A percentile compares a stretch with the other conserved stretches of the same genome.
Evolutionary conservation across 1,140 invertebrate genomes (phyloP).

Genomic region (Bombus huntii): DNA sequence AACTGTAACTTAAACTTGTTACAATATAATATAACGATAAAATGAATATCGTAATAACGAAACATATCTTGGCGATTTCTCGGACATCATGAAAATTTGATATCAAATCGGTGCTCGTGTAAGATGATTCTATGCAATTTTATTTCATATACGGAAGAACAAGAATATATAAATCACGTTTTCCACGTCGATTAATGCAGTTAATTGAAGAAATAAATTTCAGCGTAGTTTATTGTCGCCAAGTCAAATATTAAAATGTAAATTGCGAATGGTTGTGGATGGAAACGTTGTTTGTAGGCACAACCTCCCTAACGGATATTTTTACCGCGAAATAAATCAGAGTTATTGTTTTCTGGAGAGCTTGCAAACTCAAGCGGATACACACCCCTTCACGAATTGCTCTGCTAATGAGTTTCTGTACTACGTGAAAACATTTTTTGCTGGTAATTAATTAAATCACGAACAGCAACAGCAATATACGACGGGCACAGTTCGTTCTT

Average conservation of each 20-base stretch:
- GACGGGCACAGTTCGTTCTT: conserved; percentile 24
- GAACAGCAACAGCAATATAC: conserved; percentile 11
- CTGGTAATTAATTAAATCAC: conserved; percentile 60
- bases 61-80: background rate
- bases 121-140: background rate
- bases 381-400: conserved; percentile 45
- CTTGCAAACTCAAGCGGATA: conserved; percentile 21
- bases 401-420: conserved; percentile 40
- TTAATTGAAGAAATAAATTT: conserved; percentile 69
- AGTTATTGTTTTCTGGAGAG: conserved; percentile 59
- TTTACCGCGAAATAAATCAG: conserved; percentile 63
- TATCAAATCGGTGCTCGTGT: background rate
- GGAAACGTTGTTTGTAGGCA: background rate
- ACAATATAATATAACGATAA: no score
- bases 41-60: background rate
- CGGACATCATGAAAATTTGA: background rate
- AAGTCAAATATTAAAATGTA: conserved; percentile 64
- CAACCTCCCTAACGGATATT: conserved; percentile 4
- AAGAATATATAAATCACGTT: conserved; percentile 49
- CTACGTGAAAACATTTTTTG: conserved; percentile 50
- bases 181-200: conserved; percentile 49
- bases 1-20: no score
- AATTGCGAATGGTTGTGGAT: conserved; percentile 24
- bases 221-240: conserved; percentile 51
- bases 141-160: background rate